Evolutionary conservation across 92 coral and sea anemone genomes (phyloP).

Genomic region (Muricea muricata): DNA sequence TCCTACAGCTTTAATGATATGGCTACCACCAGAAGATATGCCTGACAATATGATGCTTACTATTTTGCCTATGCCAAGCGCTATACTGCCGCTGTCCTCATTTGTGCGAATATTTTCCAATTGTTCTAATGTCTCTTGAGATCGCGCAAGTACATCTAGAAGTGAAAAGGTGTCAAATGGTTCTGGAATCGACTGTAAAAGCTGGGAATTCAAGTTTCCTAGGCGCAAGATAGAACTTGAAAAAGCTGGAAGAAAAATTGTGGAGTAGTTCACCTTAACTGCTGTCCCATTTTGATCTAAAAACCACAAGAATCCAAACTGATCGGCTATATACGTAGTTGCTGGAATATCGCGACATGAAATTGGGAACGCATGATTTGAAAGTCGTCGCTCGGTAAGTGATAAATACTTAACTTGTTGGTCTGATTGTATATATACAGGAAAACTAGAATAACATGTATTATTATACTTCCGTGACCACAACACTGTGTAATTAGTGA

Average conservation of each 20-base stretch:
- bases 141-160: slow-evolving; percentile 8
- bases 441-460: not conserved
- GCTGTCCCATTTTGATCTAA: not conserved
- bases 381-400: not conserved
- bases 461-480: not conserved
- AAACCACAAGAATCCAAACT: not conserved
- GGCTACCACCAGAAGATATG: not conserved
- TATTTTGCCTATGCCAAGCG: not conserved
- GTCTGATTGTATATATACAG: no score
- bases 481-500: not conserved
- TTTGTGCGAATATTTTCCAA: not conserved
- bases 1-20: not conserved
- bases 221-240: not conserved
- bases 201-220: not conserved
- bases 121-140: slow-evolving; percentile 10
- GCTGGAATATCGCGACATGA: not conserved
- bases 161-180: slow-evolving; percentile 2
- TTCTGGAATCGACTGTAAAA: not conserved
- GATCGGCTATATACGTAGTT: no score
- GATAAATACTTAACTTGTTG: not conserved
- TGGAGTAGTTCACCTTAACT: not conserved
- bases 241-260: not conserved
- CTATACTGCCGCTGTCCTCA: not conserved
- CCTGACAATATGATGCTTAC: slow-evolving; percentile 2
- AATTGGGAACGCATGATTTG: not conserved